Evolutionary conservation across 2,888 invertebrate species (phyloP), one percentile per base, ranked within the genome.

Genomic region (Coelinius sp.): DNA sequence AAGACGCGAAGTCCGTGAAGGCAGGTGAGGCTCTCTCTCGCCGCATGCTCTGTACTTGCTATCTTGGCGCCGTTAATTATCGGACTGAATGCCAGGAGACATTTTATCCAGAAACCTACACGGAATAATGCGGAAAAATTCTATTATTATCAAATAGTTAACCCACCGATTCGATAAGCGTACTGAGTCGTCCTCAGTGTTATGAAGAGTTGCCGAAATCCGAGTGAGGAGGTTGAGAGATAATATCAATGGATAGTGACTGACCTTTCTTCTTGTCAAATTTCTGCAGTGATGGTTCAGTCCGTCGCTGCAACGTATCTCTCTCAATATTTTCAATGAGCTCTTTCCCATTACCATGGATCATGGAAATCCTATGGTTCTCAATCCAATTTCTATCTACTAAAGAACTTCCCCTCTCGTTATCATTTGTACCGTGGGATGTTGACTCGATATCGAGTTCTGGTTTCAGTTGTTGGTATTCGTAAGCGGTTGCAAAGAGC

Each of bases 1-100:
- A 95, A 89, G 70, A 95, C 94, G 53, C 94, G 90, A 79, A 95
- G 89, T 22, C 95, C 95, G 81, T 95, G 95, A 52, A 95, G 90
- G 83, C 94, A 94, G 62, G 92, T 92, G 64, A 95, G 91, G 12
- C 92, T 92, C 69, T 93, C 92, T 80, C 93, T 90, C 8, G 95
- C 93, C 56, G 95, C 94, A 2, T 90, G 90, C 73, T 93, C 92
- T 8, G 94, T 91, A 79, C 92, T 92, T 59, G 95, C 88, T 76
- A 95, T 95, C 77, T 93, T 92, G 79, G 91, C 90, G 3, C 94
- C 93, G 84, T 95, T 95, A 7, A 91, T 91, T 73, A 94, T 89
- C 46, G 94, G 91, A 12, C 94, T 94, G 88, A 95, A 95, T 27
- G 94, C 93, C 73, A 95, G 86, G 73, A 95, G 86, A 73, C 94